These are phyloP conservation scores for Dromiciops gliroides DNA, from an alignment of 2,113 vertebrate genomes.

Conservation along the genomic window DNA sequence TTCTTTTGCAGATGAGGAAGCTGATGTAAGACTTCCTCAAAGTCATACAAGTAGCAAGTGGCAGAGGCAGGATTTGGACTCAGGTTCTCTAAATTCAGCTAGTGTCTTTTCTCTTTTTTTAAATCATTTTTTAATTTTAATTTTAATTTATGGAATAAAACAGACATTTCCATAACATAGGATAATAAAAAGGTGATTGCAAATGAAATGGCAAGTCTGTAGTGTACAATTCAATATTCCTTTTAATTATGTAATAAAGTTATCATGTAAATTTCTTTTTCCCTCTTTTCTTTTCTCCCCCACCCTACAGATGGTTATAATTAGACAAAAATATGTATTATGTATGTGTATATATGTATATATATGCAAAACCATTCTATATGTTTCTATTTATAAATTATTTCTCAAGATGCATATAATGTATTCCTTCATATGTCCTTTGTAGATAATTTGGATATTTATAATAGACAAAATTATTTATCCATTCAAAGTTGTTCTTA, in stretches of 20 bases:
- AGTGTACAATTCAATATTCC: no score
- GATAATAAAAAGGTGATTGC: no score
- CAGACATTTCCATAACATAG: no score
- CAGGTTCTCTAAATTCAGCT: not conserved
- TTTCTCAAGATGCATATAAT: not conserved
- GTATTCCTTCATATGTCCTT: not conserved
- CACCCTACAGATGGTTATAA: not conserved
- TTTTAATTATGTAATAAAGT: not conserved
- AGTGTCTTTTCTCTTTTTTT: no score
- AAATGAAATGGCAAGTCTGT: no score
- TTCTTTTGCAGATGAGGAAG: not conserved
- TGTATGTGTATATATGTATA: no score
- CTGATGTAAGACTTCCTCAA: not conserved
- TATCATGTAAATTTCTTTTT: no score
- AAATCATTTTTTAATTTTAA: no score
- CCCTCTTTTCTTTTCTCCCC: not conserved
- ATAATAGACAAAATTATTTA: not conserved
- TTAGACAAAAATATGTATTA: not conserved
- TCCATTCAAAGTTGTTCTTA: not conserved
- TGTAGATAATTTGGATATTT: not conserved
- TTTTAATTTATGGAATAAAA: no score
- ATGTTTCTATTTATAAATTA: not conserved
- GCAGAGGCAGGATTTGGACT: not conserved
- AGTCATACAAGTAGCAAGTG: not conserved
- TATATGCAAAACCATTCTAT: not conserved